These are phyloP conservation scores for Hypotaenidia philippensis DNA, from an alignment of 2,797 vertebrate species.

Conservation along the genomic window DNA sequence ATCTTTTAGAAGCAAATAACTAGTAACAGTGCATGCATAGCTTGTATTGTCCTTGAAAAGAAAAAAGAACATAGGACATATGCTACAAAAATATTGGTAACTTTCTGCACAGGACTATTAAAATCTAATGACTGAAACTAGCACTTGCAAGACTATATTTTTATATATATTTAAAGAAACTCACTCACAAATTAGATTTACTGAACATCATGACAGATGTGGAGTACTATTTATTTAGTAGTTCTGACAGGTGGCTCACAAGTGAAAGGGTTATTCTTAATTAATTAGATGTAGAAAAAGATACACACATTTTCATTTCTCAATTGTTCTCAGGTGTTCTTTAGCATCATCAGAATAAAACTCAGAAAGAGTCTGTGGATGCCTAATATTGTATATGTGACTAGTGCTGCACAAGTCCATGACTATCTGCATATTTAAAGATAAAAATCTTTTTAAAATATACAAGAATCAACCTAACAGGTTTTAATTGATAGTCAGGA, in stretches of 20 bases:
- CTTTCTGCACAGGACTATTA: background rate
- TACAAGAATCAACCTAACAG: background rate
- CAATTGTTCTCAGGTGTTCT: background rate
- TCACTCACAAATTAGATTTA: background rate
- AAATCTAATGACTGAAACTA: background rate
- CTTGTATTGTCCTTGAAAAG: background rate
- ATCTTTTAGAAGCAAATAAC: background rate
- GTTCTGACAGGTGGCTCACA: background rate
- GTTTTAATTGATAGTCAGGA: background rate
- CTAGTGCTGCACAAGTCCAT: background rate
- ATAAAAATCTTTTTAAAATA: background rate
- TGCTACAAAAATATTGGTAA: background rate
- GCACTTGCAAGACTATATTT: background rate
- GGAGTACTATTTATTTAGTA: background rate
- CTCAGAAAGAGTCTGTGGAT: background rate
- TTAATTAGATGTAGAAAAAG: background rate
- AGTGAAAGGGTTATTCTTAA: background rate
- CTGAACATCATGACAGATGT: background rate
- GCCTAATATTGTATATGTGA: background rate
- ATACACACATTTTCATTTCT: background rate
- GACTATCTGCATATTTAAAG: background rate
- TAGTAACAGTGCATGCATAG: background rate
- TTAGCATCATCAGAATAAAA: background rate
- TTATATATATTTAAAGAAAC: background rate
- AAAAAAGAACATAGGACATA: background rate